Conservation (phyloP, 2,113 vertebrate species). For the Lasiurus cinereus region DNA sequence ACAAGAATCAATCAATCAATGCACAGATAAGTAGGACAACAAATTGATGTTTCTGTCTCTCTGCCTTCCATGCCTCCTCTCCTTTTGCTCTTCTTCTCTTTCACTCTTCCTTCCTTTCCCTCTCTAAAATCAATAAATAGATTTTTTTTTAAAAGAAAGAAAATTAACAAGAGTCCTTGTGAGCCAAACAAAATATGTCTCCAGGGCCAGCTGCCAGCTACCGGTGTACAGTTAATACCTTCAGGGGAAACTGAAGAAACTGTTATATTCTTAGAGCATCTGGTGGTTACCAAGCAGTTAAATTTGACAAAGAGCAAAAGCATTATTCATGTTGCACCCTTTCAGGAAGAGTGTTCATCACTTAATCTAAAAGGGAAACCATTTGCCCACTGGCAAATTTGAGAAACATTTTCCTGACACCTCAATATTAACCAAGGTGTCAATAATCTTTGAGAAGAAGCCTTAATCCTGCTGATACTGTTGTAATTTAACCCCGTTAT, state of each 20-base stretch:
- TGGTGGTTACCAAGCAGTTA: constrained; percentile 46
- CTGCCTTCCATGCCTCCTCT: background rate
- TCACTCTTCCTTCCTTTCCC: too few species aligned
- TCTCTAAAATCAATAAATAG: background rate
- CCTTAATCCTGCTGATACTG: background rate
- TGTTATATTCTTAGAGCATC: constrained; percentile 28
- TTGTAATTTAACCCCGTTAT: too few species aligned
- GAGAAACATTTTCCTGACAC: constrained; percentile 42
- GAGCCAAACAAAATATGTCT: constrained; percentile 46
- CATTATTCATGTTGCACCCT: constrained; percentile 1
- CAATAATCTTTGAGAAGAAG: constrained; percentile 42
- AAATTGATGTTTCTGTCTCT: background rate
- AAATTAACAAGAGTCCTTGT: background rate
- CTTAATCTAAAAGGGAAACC: constrained; percentile 50
- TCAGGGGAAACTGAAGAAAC: constrained; percentile 52
- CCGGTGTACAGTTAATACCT: background rate
- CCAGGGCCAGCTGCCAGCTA: constrained; percentile 19
- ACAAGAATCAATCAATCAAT: too few species aligned
- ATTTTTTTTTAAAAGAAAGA: background rate
- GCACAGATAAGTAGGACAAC: too few species aligned
- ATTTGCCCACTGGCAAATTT: constrained; percentile 15
- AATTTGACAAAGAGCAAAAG: constrained; percentile 49
- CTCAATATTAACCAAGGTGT: constrained; percentile 51
- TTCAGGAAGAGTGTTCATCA: constrained; percentile 15
- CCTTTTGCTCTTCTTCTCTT: background rate